A percentile compares a stretch with the other conserved stretches of the same genome.
Evolutionary conservation across 2,888 invertebrate species (phyloP).

Genomic region (Mythimna impura): DNA sequence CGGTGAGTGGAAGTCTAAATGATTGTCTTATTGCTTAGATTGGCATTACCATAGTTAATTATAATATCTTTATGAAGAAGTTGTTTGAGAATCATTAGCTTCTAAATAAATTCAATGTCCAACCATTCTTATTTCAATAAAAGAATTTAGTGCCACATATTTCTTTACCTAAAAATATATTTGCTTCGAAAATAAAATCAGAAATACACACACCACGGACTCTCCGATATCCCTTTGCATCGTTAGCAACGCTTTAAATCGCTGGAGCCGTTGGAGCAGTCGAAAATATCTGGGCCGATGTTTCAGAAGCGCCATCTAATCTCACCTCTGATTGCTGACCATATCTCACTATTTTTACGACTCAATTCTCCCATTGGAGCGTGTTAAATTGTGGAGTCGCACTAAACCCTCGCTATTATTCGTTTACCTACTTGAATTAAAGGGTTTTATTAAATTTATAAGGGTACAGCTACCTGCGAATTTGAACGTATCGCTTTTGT

Average conservation of each 20-base stretch:
- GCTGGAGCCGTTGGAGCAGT: constrained; percentile 45
- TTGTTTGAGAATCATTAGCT: background rate
- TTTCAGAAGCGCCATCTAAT: constrained; percentile 78
- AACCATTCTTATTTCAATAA: background rate
- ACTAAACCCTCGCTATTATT: constrained; percentile 73
- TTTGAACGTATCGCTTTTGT: constrained; percentile 60
- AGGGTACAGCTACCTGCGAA: constrained; percentile 70
- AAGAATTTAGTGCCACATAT: constrained; percentile 13
- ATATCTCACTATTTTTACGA: constrained; percentile 85
- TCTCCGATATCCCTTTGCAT: constrained; percentile 75
- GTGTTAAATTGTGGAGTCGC: constrained; percentile 75
- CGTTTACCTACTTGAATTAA: constrained; percentile 72
- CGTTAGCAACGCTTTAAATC: constrained; percentile 68
- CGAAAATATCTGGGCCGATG: constrained; percentile 63
- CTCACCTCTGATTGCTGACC: constrained; percentile 84
- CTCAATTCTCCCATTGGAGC: constrained; percentile 74
- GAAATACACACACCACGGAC: constrained; percentile 38
- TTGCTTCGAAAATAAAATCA: constrained; percentile 43
- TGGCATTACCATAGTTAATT: background rate
- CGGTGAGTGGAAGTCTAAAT: constrained; percentile 6
- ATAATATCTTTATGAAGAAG: background rate
- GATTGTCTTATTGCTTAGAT: background rate
- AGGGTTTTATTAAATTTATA: constrained; percentile 76
- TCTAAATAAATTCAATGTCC: background rate
- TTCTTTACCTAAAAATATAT: constrained; percentile 20